Conservation (phyloP, 2,113 vertebrate genomes). For the Sterrhoptilus dennistouni region DNA sequence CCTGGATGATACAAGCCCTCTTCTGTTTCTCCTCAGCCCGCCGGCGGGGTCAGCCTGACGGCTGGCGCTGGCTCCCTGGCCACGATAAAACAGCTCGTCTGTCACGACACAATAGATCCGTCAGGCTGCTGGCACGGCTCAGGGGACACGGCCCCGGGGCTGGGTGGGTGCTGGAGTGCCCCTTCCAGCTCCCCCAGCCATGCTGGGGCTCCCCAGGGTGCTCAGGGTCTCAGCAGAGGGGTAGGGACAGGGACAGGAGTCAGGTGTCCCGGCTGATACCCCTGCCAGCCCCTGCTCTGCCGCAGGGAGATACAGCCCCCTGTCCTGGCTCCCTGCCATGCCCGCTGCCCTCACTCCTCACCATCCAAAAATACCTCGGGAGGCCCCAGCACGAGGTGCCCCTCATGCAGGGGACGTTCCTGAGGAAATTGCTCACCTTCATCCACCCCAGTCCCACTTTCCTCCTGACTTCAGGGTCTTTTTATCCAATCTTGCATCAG, state of each 20-base stretch:
- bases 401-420: accelerated
- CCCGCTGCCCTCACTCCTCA: not conserved
- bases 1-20: conserved; percentile 76
- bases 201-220: not conserved
- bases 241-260: not conserved
- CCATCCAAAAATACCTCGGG: not conserved
- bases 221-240: not conserved
- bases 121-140: not conserved
- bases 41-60: conserved; percentile 75
- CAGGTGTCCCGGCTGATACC: not conserved
- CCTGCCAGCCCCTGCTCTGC: not conserved
- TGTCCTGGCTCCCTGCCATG: not conserved
- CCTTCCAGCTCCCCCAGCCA: accelerated
- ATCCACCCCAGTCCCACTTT: not conserved
- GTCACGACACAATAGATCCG: conserved; percentile 68
- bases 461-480: not conserved
- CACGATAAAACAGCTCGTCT: conserved; percentile 57
- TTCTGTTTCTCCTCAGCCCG: conserved; percentile 83
- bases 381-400: not conserved
- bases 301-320: accelerated
- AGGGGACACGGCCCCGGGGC: not conserved
- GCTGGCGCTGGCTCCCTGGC: conserved; percentile 49
- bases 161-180: not conserved
- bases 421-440: not conserved
- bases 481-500: not conserved